Evolutionary conservation across 2,888 invertebrate species (phyloP), one percentile per base, ranked within the genome.

Genomic region (Pachycephus smyrnensis): DNA sequence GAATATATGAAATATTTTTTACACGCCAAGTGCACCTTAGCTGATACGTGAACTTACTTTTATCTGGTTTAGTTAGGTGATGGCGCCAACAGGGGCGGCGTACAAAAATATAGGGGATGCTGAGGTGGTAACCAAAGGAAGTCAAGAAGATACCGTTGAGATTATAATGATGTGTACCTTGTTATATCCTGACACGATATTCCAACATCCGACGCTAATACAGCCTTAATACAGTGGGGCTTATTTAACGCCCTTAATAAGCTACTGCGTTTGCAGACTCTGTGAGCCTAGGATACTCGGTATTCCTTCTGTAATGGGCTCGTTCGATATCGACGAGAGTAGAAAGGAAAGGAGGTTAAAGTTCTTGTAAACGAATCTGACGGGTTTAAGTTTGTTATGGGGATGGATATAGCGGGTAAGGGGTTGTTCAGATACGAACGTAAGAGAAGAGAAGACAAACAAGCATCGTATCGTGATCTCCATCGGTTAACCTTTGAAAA

Each of bases 201-300:
- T 23, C 55, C 23, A 55, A 23, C 23, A 55, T 71, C 33, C 71
- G 30, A 31, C 12, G 33, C 12, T 71, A 33, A 33, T 71, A 32
- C 30, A 33, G 71, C 15, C 71, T 33, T 32, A 33, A 71, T 71
- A 71, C 71, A 55, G 30, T 71, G 6, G 33, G 23, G 71, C 30
- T 71, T 23, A 71, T 33, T 71, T 71, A 30, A 71, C 30, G 11
- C 71, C 71, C 71, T 30, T 71, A 23, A 71, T 71, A 71, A 71
- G 71, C 71, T 23, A 23, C 23, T 55, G 30, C 33, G 71, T 30
- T 71, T 71, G 71, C 71, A 71, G 23, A 30, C 33, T 71, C 23
- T 33, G 71, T 32, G 71, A 71, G 71, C 30, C 11, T 71, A 31
- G 71, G 31, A 71, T 12, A 71, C 33, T 11, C 55, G 55, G 55